These are phyloP conservation scores for Lutjanus argentimaculatus DNA, from an alignment of 2,797 vertebrate species.

Conservation along the genomic window DNA sequence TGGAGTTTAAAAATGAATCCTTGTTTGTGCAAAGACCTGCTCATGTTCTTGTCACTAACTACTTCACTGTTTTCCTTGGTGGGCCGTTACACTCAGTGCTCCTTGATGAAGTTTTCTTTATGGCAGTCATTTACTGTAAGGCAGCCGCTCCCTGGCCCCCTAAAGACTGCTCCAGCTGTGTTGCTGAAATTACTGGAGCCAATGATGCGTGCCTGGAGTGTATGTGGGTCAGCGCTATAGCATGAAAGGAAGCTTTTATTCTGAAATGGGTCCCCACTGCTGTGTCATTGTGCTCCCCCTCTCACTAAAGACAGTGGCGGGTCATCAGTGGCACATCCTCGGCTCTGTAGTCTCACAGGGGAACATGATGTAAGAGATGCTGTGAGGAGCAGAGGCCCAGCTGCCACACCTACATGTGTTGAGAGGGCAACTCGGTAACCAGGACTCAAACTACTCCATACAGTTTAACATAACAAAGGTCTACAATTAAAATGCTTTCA, in stretches of 20 bases:
- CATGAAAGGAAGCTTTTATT: constrained; percentile 64
- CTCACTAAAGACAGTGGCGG: constrained; percentile 30
- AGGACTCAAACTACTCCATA: background rate
- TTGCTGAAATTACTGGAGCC: constrained; percentile 29
- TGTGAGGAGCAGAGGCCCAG: constrained; percentile 19
- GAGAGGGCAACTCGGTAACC: background rate
- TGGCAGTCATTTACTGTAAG: constrained; percentile 14
- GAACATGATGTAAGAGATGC: constrained; percentile 34
- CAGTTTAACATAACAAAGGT: background rate
- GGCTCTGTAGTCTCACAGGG: constrained; percentile 7
- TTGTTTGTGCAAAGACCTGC: background rate
- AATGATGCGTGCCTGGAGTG: constrained; percentile 20
- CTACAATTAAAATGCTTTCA: background rate
- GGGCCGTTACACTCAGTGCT: background rate
- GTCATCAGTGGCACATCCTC: constrained; percentile 15
- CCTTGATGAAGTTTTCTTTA: background rate
- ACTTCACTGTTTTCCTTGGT: background rate
- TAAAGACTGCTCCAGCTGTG: constrained; percentile 37
- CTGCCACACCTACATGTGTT: constrained; percentile 15
- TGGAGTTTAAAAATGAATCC: too few relatives aligned
- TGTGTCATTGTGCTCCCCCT: constrained; percentile 41
- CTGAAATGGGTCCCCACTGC: constrained; percentile 41
- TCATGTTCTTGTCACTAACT: background rate
- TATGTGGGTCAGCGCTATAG: constrained; percentile 70
- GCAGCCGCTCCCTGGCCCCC: background rate